Percentiles rank a stretch among this genome's conserved stretches.
phyloP scores from a whole-genome alignment of 2,888 invertebrate genomes.

The Piscicola geometra region DNA sequence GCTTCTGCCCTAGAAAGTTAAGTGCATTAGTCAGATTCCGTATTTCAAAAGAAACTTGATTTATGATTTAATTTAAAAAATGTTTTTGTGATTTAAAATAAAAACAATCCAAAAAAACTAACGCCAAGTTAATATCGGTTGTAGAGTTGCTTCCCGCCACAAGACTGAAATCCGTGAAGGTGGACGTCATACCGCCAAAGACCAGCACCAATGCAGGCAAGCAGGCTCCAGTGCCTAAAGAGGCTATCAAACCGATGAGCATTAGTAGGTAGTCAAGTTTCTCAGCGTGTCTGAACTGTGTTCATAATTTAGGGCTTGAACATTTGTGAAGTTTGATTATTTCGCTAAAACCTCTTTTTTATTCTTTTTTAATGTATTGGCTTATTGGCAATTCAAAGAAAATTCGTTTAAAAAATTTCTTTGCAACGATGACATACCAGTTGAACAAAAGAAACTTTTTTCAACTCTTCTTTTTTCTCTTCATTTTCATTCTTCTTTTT shows the following conservation, averaged over 20 bases:
- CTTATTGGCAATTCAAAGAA: background rate
- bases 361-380: too few species aligned
- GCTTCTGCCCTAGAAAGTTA: background rate
- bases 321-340: background rate
- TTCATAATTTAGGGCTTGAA: too few species aligned
- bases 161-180: constrained; percentile 45
- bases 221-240: constrained; percentile 49
- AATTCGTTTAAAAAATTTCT: too few species aligned
- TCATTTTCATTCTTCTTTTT: constrained; percentile 12
- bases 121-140: too few species aligned
- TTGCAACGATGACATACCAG: too few species aligned
- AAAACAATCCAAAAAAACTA: too few species aligned
- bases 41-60: too few species aligned
- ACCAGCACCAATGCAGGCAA: constrained; percentile 54
- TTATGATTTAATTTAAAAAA: too few species aligned
- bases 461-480: constrained; percentile 24
- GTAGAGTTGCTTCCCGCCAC: too few species aligned
- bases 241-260: constrained; percentile 49
- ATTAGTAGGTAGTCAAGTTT: constrained; percentile 49
- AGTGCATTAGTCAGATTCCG: background rate
- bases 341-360: too few species aligned
- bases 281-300: constrained; percentile 53
- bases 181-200: constrained; percentile 53
- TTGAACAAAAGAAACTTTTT: constrained; percentile 25
- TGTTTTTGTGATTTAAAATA: too few species aligned